Evolutionary conservation across 2,888 invertebrate genomes (phyloP).

Genomic region (Dimorphilus gyrociliatus): DNA sequence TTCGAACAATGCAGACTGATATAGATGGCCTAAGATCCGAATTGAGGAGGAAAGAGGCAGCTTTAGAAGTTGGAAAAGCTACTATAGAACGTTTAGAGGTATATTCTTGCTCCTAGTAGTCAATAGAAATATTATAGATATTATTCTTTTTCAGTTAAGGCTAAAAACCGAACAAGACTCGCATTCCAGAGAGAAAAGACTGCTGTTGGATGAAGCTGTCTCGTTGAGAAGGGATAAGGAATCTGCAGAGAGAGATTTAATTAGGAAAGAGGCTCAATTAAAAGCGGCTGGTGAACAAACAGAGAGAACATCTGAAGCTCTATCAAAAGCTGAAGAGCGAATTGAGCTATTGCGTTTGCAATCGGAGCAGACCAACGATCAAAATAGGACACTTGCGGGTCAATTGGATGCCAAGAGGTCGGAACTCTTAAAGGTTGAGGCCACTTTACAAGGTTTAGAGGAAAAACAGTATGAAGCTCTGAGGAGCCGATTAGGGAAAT

Average conservation of each 20-base stretch:
- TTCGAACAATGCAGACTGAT: slow-evolving; percentile 33
- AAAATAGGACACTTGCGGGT: slow-evolving; percentile 24
- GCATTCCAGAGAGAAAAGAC: slow-evolving; percentile 22
- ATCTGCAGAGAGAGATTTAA: slow-evolving; percentile 17
- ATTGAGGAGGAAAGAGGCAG: slow-evolving; percentile 21
- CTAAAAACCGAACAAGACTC: slow-evolving; percentile 19
- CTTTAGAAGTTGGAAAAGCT: slow-evolving; percentile 17
- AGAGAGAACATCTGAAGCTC: slow-evolving; percentile 21
- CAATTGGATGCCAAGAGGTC: slow-evolving; percentile 29
- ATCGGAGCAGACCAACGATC: slow-evolving; percentile 27
- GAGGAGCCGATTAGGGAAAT: no score
- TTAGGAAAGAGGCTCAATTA: slow-evolving; percentile 22
- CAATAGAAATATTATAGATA: background rate
- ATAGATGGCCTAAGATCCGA: slow-evolving; percentile 25
- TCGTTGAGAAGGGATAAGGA: slow-evolving; percentile 28
- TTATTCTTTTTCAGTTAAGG: background rate
- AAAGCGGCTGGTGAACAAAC: slow-evolving; percentile 22
- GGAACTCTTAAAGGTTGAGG: slow-evolving; percentile 21
- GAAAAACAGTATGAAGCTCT: slow-evolving; percentile 32
- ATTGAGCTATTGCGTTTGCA: slow-evolving; percentile 20
- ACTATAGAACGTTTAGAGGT: no score
- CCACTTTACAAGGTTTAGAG: slow-evolving; percentile 24
- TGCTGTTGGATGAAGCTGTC: slow-evolving; percentile 29
- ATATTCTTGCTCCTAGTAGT: no score
- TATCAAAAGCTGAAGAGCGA: slow-evolving; percentile 25